Evolutionary conservation across 2,113 vertebrate genomes (phyloP), one percentile per base, ranked within the genome.

Genomic region (Zosterops borbonicus): DNA sequence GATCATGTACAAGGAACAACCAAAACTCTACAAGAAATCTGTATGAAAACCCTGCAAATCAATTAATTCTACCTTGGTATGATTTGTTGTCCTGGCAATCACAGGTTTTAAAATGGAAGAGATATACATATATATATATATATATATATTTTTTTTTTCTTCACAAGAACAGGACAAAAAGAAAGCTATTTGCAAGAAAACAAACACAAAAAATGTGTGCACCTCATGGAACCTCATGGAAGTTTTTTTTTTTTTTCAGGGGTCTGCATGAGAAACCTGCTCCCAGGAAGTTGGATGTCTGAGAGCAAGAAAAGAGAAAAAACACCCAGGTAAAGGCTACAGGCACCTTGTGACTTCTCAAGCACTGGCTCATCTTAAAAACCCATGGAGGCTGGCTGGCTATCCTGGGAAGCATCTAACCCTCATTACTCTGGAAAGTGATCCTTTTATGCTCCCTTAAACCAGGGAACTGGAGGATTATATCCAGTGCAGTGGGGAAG

Each of bases 391-490:
- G 52, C 63, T 85, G 22, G 13, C 64, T 63, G 15, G 79, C 29
- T 93, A 12, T 83, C 82, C 49, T 56, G 68, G 64, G 88, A 90
- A 96, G 41, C 79, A 93, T 92, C 88, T 94, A 64, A 78, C 60
- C 68, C 64, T 81, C 60, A 27, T 93, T 93, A 39, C 31, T 56
- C 50, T 83, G 79, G 12, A 81, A 55, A 92, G 16, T 22, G 78
- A 60, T 96, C 79, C 47, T 88, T 81, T 52, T 52, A 88, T 56
- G 81, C 33, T 81, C 41, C 89, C 59, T 94, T 56, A 81, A 88
- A 46, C 13, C 88, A 81, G 50, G 29, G 88, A 81, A 74, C 55
- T 80, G 76, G 33, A 71, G 87, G 90, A 86, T 92, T 95, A 37
- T 78, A 67, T 53, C 80, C 76, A 59, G 28, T 41, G 65, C 49